A percentile compares a stretch with the other conserved stretches of the same genome.
phyloP scores from a whole-genome alignment of 1,140 invertebrate species.

The Psilanteris sp. region DNA sequence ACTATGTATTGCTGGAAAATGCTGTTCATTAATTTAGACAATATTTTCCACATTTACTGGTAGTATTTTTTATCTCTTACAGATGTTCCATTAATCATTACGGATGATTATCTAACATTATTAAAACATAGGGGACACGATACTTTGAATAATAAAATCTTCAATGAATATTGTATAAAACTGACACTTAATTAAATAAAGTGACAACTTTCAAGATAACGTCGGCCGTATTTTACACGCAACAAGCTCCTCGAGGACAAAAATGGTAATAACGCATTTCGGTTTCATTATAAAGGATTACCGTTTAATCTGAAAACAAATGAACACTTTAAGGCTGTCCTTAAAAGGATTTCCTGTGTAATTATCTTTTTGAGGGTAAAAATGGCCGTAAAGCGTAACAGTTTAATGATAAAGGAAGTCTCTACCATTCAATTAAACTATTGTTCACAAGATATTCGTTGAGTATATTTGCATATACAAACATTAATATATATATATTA shows the following conservation, averaged over 20 bases:
- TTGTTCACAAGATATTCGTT: conserved; percentile 43
- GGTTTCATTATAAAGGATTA: conserved; percentile 61
- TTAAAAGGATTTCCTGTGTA: conserved; percentile 59
- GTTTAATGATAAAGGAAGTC: conserved; percentile 60
- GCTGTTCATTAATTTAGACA: too few species aligned
- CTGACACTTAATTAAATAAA: conserved; percentile 7
- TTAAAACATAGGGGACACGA: too few species aligned
- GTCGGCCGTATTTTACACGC: conserved; percentile 18
- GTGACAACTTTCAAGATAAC: conserved; percentile 24
- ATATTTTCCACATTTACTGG: too few species aligned
- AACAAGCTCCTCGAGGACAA: conserved; percentile 38
- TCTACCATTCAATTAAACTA: conserved; percentile 54
- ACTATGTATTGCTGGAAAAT: too few species aligned
- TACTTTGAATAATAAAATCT: too few species aligned
- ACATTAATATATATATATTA: too few species aligned
- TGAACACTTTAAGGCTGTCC: conserved; percentile 62
- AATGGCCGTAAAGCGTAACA: conserved; percentile 58
- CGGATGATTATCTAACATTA: too few species aligned
- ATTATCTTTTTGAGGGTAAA: conserved; percentile 60
- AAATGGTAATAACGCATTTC: conserved; percentile 55
- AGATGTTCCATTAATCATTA: too few species aligned
- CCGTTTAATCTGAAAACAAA: conserved; percentile 60
- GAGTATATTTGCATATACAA: conserved; percentile 50
- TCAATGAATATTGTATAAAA: conserved; percentile 29
- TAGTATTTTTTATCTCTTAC: too few species aligned